These are phyloP conservation scores for Drosophila parthenogenetica DNA, from an alignment of 2,888 invertebrate genomes.

Conservation along the genomic window DNA sequence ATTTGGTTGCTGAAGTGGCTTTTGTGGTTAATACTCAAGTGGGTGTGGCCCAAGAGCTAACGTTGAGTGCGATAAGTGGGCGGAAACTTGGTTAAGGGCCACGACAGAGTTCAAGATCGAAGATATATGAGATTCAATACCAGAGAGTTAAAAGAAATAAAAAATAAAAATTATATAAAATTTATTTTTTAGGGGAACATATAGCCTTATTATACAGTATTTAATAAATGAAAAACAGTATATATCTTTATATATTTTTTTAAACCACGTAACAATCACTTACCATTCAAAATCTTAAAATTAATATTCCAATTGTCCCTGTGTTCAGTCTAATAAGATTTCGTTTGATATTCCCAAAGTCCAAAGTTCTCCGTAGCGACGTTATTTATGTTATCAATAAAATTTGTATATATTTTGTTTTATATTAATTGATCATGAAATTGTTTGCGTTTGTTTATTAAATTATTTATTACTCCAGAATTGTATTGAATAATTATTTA, in stretches of 20 bases:
- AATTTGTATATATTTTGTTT: conserved; percentile 1
- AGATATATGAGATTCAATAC: neutral
- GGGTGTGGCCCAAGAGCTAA: conserved; percentile 33
- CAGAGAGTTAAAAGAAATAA: neutral
- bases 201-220: neutral
- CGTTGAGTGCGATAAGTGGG: conserved; percentile 44
- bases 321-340: conserved; percentile 64
- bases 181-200: neutral
- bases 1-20: conserved; percentile 48
- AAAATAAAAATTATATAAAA: neutral
- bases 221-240: neutral
- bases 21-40: conserved; percentile 54
- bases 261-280: conserved; percentile 17
- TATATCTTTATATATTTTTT: neutral
- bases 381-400: conserved; percentile 7
- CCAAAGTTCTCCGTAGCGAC: conserved; percentile 19
- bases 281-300: conserved; percentile 62
- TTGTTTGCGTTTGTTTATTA: conserved; percentile 31
- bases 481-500: conserved; percentile 17
- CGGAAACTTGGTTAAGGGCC: conserved; percentile 45
- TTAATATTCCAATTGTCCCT: conserved; percentile 68
- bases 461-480: conserved; percentile 10
- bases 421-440: conserved; percentile 10
- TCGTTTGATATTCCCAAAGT: conserved; percentile 51
- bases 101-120: conserved; percentile 31